phyloP scores from a whole-genome alignment of 2,113 vertebrate genomes.

The Symphodus melops region DNA sequence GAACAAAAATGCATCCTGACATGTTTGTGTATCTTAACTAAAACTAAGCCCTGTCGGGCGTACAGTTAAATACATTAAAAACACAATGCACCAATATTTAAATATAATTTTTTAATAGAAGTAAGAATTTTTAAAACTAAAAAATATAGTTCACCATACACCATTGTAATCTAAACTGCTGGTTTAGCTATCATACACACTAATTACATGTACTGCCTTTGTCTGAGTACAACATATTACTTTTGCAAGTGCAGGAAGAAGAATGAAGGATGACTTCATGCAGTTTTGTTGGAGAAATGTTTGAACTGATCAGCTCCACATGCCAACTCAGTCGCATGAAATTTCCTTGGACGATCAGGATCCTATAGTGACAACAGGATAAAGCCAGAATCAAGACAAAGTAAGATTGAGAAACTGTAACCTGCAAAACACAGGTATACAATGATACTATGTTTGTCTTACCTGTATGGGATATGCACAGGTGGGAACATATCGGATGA shows the following conservation, averaged over 20 bases:
- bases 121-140: neutral
- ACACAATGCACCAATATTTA: no score
- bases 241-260: neutral
- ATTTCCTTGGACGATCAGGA: slow-evolving; percentile 78
- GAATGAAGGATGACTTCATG: slow-evolving; percentile 14
- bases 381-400: neutral
- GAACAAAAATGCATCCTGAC: no score
- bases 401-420: neutral
- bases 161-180: neutral
- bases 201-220: neutral
- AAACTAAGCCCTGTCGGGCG: no score
- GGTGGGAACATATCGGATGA: slow-evolving; percentile 85
- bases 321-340: slow-evolving; percentile 74
- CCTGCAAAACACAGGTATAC: neutral
- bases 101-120: no score
- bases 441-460: slow-evolving; percentile 8
- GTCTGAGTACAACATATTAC: neutral
- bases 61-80: no score
- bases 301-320: slow-evolving; percentile 80
- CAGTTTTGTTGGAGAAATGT: slow-evolving; percentile 72
- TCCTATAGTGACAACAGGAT: slow-evolving; percentile 66
- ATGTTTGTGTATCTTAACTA: no score
- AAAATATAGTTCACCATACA: neutral
- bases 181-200: neutral
- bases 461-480: slow-evolving; percentile 82